Percentiles rank a stretch among this genome's conserved stretches.
Conservation (phyloP, 1,140 invertebrate species). For the Caenorhabditis brenneri region DNA sequence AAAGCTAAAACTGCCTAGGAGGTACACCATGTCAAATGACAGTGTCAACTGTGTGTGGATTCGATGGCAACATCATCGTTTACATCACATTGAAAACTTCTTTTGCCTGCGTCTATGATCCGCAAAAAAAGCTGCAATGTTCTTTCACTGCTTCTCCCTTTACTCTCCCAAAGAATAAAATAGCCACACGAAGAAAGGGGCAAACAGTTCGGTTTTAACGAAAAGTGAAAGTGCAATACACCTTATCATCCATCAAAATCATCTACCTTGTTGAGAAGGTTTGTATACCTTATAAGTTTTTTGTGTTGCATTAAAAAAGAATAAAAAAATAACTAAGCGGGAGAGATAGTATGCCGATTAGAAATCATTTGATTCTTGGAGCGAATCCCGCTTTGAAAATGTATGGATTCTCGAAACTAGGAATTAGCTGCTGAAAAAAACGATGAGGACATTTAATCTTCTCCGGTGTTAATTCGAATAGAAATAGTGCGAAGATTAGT, state of each 20-base stretch:
- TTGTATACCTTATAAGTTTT: background rate
- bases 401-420: background rate
- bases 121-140: background rate
- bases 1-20: background rate
- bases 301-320: background rate
- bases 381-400: background rate
- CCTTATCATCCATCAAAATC: conserved; percentile 7
- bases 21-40: background rate
- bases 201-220: background rate
- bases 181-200: conserved; percentile 24
- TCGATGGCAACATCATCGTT: conserved; percentile 1
- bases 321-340: background rate
- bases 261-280: background rate
- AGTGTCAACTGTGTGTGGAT: background rate
- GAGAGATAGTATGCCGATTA: background rate
- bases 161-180: background rate
- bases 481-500: background rate
- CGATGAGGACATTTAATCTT: background rate
- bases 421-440: background rate
- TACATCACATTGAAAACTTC: background rate
- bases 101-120: background rate
- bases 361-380: background rate
- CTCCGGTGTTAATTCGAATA: background rate
- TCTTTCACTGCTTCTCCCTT: background rate
- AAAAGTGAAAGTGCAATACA: conserved; percentile 28